Conservation (phyloP, 2,797 vertebrate genomes). For the Gymnopithys bicolor region DNA sequence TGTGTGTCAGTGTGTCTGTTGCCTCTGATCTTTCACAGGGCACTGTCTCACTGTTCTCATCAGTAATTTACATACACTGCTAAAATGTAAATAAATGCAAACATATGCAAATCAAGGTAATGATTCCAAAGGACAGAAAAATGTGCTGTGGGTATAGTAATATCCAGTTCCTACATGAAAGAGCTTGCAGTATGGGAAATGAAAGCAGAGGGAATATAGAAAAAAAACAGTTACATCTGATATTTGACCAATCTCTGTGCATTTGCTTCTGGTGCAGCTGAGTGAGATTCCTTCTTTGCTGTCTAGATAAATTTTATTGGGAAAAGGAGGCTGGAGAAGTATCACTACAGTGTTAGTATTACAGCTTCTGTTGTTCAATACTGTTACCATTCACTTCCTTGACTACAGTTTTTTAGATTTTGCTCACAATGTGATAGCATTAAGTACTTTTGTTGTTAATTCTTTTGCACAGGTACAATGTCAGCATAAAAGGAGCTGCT, state of each 20-base stretch:
- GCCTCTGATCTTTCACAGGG: not conserved
- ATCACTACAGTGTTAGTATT: not conserved
- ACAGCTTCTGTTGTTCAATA: not conserved
- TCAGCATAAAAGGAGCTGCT: slow-evolving; percentile 36
- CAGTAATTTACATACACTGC: not conserved
- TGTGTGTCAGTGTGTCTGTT: not conserved
- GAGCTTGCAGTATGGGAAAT: not conserved
- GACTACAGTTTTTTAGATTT: not conserved
- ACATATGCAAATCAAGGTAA: not conserved
- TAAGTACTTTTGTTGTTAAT: slow-evolving; percentile 31
- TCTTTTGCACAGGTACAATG: slow-evolving; percentile 8
- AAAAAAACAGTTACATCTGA: not conserved
- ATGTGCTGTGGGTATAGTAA: not conserved
- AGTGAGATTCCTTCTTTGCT: not conserved
- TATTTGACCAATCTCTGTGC: not conserved
- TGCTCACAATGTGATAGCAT: not conserved
- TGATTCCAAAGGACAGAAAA: not conserved
- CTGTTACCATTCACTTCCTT: not conserved
- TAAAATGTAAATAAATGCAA: not conserved
- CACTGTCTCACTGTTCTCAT: not conserved
- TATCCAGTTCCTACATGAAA: not conserved
- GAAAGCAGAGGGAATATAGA: not conserved
- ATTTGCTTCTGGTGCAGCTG: not conserved
- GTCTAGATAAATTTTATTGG: not conserved
- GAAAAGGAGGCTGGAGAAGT: not conserved